phyloP scores from a whole-genome alignment of 2,888 invertebrate genomes.

The Tholera decimalis region DNA sequence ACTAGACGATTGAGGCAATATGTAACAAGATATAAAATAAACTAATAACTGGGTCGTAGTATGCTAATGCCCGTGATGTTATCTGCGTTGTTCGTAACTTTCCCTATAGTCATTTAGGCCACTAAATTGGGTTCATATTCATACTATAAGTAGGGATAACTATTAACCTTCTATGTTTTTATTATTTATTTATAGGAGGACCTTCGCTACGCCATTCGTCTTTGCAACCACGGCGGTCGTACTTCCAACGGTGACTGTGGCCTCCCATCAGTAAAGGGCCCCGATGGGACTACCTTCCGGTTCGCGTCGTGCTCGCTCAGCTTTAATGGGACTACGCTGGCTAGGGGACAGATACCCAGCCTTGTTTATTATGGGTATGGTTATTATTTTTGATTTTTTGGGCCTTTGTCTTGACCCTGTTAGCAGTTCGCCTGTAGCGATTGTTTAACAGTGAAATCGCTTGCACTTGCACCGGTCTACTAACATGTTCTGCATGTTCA shows the following conservation, averaged over 20 bases:
- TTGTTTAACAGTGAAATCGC: background rate
- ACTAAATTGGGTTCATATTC: too few relatives aligned
- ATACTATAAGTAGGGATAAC: too few relatives aligned
- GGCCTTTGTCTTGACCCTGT: background rate
- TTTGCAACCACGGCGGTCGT: slow-evolving; percentile 97
- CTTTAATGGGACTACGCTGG: slow-evolving; percentile 98
- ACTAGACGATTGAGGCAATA: too few relatives aligned
- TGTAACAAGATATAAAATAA: too few relatives aligned
- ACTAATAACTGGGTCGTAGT: background rate
- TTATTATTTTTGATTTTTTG: background rate
- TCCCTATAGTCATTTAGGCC: too few relatives aligned
- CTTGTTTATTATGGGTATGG: slow-evolving; percentile 96
- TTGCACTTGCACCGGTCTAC: background rate
- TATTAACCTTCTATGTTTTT: background rate
- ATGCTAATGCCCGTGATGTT: too few relatives aligned
- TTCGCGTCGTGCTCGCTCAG: slow-evolving; percentile 98
- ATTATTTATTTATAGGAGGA: slow-evolving; percentile 92
- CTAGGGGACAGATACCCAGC: slow-evolving; percentile 98
- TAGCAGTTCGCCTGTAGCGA: background rate
- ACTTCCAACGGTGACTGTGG: slow-evolving; percentile 99
- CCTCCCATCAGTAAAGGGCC: slow-evolving; percentile 96
- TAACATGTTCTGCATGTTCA: background rate
- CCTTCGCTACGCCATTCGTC: slow-evolving; percentile 96
- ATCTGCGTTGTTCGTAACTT: too few relatives aligned
- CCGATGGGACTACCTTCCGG: slow-evolving; percentile 97